Percentiles rank a stretch among this genome's conserved stretches.
Evolutionary conservation across 2,113 vertebrate genomes (phyloP).

Genomic region (Xerus inauris): DNA sequence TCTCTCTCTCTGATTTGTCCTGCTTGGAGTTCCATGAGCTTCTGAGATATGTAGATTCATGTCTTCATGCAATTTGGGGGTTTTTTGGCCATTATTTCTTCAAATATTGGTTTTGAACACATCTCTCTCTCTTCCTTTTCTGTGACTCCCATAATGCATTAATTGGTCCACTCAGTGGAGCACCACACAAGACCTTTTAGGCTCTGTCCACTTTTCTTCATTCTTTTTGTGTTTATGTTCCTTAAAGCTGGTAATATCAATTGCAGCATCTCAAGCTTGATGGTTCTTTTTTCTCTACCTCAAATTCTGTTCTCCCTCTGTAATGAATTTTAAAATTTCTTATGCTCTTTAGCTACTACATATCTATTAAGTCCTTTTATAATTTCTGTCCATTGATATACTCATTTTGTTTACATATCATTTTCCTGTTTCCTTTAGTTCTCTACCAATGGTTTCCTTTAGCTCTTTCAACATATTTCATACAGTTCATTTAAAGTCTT

Average conservation of each 20-base stretch:
- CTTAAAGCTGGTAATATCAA: background rate
- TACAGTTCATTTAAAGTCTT: background rate
- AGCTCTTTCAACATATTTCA: constrained; percentile 3
- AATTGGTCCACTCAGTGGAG: background rate
- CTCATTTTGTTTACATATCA: background rate
- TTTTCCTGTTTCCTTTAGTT: constrained; percentile 13
- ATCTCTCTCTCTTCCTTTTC: background rate
- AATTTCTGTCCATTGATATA: background rate
- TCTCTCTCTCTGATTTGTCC: too few species aligned
- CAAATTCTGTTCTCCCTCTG: background rate
- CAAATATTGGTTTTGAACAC: background rate
- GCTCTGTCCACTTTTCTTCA: background rate
- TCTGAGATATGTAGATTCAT: background rate
- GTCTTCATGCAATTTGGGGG: background rate
- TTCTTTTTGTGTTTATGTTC: background rate
- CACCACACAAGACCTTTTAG: too few species aligned
- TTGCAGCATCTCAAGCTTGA: background rate
- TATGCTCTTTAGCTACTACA: background rate
- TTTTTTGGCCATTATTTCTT: background rate
- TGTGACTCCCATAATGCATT: background rate
- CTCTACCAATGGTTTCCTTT: constrained; percentile 1
- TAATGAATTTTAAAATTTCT: background rate
- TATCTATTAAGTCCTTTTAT: background rate
- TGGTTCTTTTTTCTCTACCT: background rate
- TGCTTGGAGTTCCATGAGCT: background rate